A percentile compares a stretch with the other conserved stretches of the same genome.
phyloP scores from a whole-genome alignment of 2,797 vertebrate species.

The Anabas testudineus region DNA sequence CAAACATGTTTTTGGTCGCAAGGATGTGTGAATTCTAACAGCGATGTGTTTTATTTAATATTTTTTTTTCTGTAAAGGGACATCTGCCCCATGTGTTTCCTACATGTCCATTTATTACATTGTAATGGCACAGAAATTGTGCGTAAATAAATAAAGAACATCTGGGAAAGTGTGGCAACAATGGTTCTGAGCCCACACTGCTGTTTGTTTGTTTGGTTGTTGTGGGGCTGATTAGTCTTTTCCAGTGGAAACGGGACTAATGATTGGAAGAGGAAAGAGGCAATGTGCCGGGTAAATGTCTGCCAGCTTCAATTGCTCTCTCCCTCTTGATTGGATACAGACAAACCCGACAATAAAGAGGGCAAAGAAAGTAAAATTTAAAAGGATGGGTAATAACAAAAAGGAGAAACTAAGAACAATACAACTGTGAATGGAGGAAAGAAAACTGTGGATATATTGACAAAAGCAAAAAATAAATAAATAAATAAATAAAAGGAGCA shows the following conservation, averaged over 20 bases:
- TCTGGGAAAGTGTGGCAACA: conserved; percentile 65
- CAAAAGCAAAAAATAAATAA: not conserved
- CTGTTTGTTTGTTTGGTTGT: conserved; percentile 71
- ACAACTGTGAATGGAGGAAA: too few species aligned
- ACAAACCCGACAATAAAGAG: conserved; percentile 44
- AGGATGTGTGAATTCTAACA: too few species aligned
- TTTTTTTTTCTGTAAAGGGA: too few species aligned
- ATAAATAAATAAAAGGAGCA: not conserved
- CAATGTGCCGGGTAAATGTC: conserved; percentile 68
- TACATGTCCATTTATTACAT: too few species aligned
- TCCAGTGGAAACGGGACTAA: conserved; percentile 67
- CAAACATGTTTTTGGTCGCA: too few species aligned
- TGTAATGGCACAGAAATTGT: conserved; percentile 11
- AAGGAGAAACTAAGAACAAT: not conserved
- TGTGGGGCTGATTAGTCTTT: conserved; percentile 65
- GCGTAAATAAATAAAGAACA: conserved; percentile 65
- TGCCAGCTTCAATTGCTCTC: conserved; percentile 55
- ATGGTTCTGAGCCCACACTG: conserved; percentile 42
- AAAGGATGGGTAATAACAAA: conserved; percentile 2
- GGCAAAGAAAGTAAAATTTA: conserved; percentile 4
- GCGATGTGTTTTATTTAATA: too few species aligned
- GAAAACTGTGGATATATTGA: too few species aligned
- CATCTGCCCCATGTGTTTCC: too few species aligned
- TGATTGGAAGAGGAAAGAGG: conserved; percentile 65
- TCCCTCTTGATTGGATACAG: conserved; percentile 50